These are phyloP conservation scores for Dipus sagitta DNA, from an alignment of 2,797 vertebrate species.

Conservation along the genomic window DNA sequence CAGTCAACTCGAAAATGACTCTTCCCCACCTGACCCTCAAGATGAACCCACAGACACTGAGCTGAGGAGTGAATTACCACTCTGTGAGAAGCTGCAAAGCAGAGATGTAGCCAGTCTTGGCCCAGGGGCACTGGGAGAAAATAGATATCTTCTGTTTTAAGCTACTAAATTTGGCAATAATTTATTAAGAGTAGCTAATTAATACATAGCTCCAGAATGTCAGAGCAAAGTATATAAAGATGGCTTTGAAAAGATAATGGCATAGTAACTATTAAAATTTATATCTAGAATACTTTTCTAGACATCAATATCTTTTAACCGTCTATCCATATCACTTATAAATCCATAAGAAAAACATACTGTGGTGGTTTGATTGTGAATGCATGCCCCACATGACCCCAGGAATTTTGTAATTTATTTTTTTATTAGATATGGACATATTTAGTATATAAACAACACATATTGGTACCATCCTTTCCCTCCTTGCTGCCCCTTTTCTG, in stretches of 20 bases:
- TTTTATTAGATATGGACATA: too few species aligned
- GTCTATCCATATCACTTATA: neutral
- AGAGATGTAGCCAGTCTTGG: neutral
- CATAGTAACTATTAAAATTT: neutral
- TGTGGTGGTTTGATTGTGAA: too few species aligned
- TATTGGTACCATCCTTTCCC: too few species aligned
- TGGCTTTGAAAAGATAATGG: neutral
- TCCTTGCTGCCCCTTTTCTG: too few species aligned
- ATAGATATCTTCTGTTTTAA: neutral
- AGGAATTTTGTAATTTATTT: too few species aligned
- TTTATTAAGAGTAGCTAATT: neutral
- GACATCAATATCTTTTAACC: neutral
- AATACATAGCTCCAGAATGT: neutral
- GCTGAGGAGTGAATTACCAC: neutral
- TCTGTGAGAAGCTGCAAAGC: neutral
- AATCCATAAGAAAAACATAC: neutral
- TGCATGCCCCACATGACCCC: too few species aligned
- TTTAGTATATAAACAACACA: too few species aligned
- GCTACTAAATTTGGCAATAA: neutral
- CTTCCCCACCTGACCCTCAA: neutral
- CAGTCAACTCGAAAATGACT: neutral
- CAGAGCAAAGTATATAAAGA: slow-evolving; percentile 9
- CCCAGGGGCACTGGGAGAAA: neutral
- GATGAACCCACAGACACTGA: neutral
- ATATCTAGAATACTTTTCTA: neutral